Base-by-base conservation (phyloP, 2,888 invertebrate genomes). In the Dicycla oo region DNA sequence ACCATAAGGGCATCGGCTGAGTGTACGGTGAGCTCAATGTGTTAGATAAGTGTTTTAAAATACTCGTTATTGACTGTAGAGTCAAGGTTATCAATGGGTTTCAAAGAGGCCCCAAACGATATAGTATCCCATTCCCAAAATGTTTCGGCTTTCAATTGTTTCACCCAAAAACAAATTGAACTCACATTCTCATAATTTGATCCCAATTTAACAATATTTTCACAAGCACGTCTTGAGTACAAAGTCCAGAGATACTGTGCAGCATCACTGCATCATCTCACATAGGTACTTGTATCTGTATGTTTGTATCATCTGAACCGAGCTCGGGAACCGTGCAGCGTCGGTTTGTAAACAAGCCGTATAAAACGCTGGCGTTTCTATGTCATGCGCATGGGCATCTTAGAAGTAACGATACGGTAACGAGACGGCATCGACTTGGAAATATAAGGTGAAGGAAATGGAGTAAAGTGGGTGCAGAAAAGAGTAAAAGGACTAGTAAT, bases 291-390 rank as follows among this genome's bases (percentile, higher is more conserved):
- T 75, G 67, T 71, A 45, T 63, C 80, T 75, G 67, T 71, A 45
- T 63, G 81, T 69, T 73, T 69, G 74, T 79, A 65, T 74, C 73
- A 61, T 82, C 67, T 56, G 53, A 58, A 38, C 49, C 69, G 71
- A 71, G 71, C 79, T 82, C 82, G 78, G 67, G 78, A 73, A 78
- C 74, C 68, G 73, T 49, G 79, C 74, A 67, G 73, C 74, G 75
- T 74, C 69, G 80, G 76, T 80, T 86, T 83, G 85, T 86, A 86
- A 84, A 86, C 85, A 86, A 81, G 80, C 81, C 73, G 81, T 83
- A 80, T 86, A 85, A 84, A 81, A 80, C 78, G 76, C 75, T 76
- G 67, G 73, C 83, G 80, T 85, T 87, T 84, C 80, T 84, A 80
- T 86, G 86, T 86, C 85, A 85, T 82, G 81, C 80, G 70, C 69